Evolutionary conservation across 2,797 vertebrate species (phyloP), one percentile per base, ranked within the genome.

Genomic region (Mallotus villosus): DNA sequence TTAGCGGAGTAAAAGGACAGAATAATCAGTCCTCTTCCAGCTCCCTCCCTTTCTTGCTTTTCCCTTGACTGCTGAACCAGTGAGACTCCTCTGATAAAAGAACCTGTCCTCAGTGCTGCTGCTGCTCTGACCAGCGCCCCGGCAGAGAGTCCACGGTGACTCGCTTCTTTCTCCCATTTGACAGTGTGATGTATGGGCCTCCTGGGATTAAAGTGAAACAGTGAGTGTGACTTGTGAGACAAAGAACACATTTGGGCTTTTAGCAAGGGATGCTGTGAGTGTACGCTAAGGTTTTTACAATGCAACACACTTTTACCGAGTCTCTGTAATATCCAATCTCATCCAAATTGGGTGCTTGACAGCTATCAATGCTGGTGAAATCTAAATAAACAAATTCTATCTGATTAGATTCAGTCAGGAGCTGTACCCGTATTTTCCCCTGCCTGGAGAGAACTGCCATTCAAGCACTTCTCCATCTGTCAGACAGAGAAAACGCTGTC

Each of bases 41-140:
- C 19, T 46, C 9, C 41, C 41, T 46, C 12, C 2, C 41, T 46
- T 46, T 12, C 41, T 46, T 46, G 9, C 41, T 46, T 46, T 8
- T 32, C 72, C 66, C 61, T 70, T 69, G 29, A 67, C 37, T 27
- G 63, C 67, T 72, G 63, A 65, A 62, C 68, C 32, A 70, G 65
- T 49, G 27, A 22, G 69, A 34, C 25, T 29, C 65, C 68, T 41
- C 63, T 73, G 67, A 73, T 76, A 76, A 71, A 76, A 70, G 24
- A 37, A 53, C 63, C 64, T 76, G 57, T 24, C 55, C 41, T 24
- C 58, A 46, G 49, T 53, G 51, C 58, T 34, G 63, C 41, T 14
- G 22, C 55, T 24, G 49, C 22, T 24, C 29, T 37, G 7, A 2
- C 12, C 68, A 27, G 21, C 58, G 2, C 12, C 14, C 14, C 2